Evolutionary conservation across 2,797 vertebrate genomes (phyloP).

Genomic region (Kryptolebias ocellatus): DNA sequence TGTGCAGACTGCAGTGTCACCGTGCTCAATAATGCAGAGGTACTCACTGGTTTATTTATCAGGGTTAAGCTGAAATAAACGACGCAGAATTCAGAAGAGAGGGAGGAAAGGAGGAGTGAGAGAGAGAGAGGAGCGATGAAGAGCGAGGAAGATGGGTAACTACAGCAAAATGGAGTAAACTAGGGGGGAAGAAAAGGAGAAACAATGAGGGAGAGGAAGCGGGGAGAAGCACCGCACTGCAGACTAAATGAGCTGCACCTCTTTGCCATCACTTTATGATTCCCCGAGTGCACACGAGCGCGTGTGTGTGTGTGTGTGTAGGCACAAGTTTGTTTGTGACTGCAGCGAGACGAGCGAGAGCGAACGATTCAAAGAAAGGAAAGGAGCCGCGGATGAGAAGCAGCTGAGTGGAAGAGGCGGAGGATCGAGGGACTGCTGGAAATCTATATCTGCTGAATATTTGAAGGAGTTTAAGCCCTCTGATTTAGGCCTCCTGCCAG

Average conservation of each 20-base stretch:
- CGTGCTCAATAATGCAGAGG: constrained; percentile 76
- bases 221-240: constrained; percentile 63
- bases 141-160: constrained; percentile 39
- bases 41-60: constrained; percentile 78
- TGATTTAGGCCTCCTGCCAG: constrained; percentile 71
- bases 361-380: constrained; percentile 15
- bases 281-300: constrained; percentile 49
- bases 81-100: constrained; percentile 52
- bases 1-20: constrained; percentile 56
- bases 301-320: not conserved
- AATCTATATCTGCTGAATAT: constrained; percentile 82
- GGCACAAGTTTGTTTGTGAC: constrained; percentile 46
- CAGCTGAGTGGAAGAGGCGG: constrained; percentile 57
- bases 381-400: constrained; percentile 33
- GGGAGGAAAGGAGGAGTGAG: not conserved
- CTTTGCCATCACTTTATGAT: constrained; percentile 47
- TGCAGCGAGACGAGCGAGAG: constrained; percentile 19
- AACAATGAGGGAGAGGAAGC: constrained; percentile 56
- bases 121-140: constrained; percentile 1
- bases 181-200: constrained; percentile 47
- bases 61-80: constrained; percentile 81
- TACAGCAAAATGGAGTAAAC: constrained; percentile 52
- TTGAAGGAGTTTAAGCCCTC: constrained; percentile 77
- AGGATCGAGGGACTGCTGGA: constrained; percentile 69
- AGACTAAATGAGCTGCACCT: constrained; percentile 66